These are phyloP conservation scores for Electrona antarctica DNA, from an alignment of 2,113 vertebrate genomes.

Conservation along the genomic window DNA sequence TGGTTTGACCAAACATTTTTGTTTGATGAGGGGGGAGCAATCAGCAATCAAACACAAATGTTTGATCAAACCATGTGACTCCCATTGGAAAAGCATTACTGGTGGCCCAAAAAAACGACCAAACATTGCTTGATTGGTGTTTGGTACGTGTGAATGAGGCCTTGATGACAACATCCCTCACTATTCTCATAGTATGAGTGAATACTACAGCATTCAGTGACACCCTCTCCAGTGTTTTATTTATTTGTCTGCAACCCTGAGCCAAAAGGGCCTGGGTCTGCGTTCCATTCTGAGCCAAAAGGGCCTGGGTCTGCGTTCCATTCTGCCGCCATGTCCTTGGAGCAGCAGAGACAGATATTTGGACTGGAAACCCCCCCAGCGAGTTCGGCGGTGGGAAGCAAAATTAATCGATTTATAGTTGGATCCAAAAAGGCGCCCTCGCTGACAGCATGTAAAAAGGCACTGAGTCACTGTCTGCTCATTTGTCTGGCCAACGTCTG, in stretches of 20 bases:
- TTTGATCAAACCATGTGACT: no score
- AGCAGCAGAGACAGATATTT: constrained; percentile 38
- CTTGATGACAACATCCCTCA: constrained; percentile 39
- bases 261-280: constrained; percentile 47
- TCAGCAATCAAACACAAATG: no score
- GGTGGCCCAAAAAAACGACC: no score
- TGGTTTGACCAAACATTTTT: no score
- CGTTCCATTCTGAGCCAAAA: constrained; percentile 35
- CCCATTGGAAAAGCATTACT: no score
- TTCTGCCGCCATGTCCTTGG: constrained; percentile 59
- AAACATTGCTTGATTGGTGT: no score
- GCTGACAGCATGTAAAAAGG: constrained; percentile 24
- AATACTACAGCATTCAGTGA: constrained; percentile 43
- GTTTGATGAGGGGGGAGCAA: no score
- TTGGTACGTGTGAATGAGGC: no score
- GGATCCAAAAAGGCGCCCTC: constrained; percentile 28
- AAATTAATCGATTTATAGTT: constrained; percentile 47
- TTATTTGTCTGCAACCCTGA: constrained; percentile 45
- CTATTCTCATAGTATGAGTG: constrained; percentile 26
- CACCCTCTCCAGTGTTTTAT: constrained; percentile 49
- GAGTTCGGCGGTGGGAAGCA: constrained; percentile 51
- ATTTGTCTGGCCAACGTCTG: constrained; percentile 51
- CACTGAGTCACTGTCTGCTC: constrained; percentile 67
- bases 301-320: constrained; percentile 44
- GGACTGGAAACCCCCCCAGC: constrained; percentile 52